Evolutionary conservation across 2,113 vertebrate species (phyloP).

Genomic region (Anolis carolinensis): DNA sequence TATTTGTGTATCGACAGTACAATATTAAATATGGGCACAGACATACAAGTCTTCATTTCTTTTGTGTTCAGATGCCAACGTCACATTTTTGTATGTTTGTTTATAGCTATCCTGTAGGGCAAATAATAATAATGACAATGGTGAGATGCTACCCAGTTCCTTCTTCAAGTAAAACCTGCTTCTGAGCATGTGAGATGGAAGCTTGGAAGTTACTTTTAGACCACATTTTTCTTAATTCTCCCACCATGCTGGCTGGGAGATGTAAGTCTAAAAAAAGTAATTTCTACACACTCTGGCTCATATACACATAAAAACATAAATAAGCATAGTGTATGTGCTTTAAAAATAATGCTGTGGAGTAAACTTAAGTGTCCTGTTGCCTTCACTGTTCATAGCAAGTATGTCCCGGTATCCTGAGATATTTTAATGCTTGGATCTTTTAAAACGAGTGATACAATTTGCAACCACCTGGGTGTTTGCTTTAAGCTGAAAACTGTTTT

Average conservation of each 20-base stretch:
- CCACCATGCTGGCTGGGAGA: neutral
- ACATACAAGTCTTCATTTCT: neutral
- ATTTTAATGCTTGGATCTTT: neutral
- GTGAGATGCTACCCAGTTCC: neutral
- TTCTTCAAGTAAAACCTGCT: too few relatives aligned
- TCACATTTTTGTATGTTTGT: neutral
- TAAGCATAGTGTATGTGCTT: neutral
- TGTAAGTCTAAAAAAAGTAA: too few relatives aligned
- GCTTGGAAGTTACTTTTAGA: too few relatives aligned
- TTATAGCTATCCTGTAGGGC: neutral
- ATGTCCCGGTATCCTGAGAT: neutral
- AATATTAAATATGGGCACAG: neutral
- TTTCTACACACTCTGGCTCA: too few relatives aligned
- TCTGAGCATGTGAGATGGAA: too few relatives aligned
- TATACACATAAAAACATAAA: neutral
- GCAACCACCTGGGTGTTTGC: neutral
- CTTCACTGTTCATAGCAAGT: neutral
- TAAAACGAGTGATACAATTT: neutral
- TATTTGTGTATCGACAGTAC: neutral
- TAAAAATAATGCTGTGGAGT: neutral
- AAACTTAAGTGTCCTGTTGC: neutral
- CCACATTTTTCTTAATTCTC: neutral
- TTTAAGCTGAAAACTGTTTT: neutral
- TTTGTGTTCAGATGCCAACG: neutral
- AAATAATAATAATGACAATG: neutral